Conservation (phyloP, 2,797 vertebrate genomes). For the Hemitrygon akajei region DNA sequence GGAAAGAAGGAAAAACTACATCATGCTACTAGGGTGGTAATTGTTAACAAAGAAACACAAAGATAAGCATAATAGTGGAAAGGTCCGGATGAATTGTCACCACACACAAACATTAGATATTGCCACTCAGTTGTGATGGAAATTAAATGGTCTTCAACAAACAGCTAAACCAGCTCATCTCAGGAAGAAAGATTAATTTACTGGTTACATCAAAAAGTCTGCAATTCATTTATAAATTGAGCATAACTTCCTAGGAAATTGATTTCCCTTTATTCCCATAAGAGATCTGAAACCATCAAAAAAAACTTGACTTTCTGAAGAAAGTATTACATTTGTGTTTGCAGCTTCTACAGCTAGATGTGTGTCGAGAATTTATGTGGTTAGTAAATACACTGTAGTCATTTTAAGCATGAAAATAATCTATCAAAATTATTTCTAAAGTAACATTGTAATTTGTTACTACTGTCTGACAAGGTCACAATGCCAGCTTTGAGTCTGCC, state of each 20-base stretch:
- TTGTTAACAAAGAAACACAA: background rate
- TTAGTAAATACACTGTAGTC: background rate
- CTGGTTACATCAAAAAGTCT: background rate
- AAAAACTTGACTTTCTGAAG: background rate
- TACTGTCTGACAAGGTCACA: background rate
- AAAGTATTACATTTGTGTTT: background rate
- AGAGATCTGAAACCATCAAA: background rate
- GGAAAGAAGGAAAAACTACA: background rate
- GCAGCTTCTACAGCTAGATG: background rate
- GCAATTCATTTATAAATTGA: background rate
- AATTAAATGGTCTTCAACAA: background rate
- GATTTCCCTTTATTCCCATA: background rate
- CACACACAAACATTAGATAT: background rate
- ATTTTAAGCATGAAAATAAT: background rate
- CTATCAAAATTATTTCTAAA: background rate
- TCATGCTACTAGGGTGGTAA: too few relatives aligned
- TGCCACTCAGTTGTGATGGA: background rate
- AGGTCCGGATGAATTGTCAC: background rate
- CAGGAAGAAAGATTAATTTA: conserved; percentile 6
- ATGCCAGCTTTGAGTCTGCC: too few relatives aligned
- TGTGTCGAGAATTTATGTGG: background rate
- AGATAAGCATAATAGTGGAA: background rate
- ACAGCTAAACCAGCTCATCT: background rate
- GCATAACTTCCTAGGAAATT: background rate
- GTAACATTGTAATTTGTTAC: background rate